phyloP scores from a whole-genome alignment of 2,888 invertebrate genomes.

The Isoperla grammatica region DNA sequence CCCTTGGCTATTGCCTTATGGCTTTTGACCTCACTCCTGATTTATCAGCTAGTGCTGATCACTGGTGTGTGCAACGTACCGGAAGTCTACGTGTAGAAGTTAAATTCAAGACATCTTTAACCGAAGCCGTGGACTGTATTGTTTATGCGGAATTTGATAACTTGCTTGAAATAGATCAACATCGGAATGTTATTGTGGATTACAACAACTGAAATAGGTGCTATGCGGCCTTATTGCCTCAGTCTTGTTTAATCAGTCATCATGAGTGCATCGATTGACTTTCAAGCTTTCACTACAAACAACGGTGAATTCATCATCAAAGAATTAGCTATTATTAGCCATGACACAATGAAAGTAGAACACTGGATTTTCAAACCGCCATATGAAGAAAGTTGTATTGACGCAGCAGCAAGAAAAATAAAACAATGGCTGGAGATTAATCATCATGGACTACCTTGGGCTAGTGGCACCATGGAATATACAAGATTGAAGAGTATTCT shows the following conservation, averaged over 20 bases:
- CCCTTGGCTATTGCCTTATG: not conserved
- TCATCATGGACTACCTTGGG: not conserved
- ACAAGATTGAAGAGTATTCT: not conserved
- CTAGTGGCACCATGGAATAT: not conserved
- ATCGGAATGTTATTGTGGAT: not conserved
- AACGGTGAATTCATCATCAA: not conserved
- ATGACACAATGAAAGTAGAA: not conserved
- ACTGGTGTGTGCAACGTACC: not conserved
- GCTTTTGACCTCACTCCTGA: not conserved
- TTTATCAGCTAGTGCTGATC: not conserved
- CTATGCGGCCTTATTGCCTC: not conserved
- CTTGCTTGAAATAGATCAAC: not conserved
- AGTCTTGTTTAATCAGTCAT: not conserved
- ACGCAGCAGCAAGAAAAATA: not conserved
- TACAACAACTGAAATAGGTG: not conserved
- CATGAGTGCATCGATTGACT: not conserved
- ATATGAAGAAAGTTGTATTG: not conserved
- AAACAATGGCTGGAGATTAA: not conserved
- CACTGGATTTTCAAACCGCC: not conserved
- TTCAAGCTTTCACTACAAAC: not conserved
- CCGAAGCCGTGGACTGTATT: not conserved
- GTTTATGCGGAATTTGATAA: not conserved
- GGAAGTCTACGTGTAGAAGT: not conserved
- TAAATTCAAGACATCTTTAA: not conserved
- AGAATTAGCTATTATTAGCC: not conserved